phyloP scores from a whole-genome alignment of 2,113 vertebrate species.

The Peromyscus leucopus region DNA sequence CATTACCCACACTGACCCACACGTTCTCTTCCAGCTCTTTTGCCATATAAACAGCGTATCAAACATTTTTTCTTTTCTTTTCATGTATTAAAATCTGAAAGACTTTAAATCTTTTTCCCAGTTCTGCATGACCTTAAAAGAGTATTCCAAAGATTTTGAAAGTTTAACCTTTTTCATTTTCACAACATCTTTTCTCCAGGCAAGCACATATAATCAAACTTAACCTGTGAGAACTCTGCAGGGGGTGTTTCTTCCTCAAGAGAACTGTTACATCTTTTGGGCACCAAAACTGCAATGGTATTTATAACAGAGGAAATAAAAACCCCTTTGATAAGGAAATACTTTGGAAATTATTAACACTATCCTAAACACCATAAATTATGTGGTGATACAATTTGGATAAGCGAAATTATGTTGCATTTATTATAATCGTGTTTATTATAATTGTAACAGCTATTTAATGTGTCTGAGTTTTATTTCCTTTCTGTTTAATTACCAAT shows the following conservation, averaged over 20 bases:
- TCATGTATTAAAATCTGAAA: conserved; percentile 36
- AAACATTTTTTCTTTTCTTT: conserved; percentile 1
- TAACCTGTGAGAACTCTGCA: background rate
- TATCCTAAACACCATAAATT: background rate
- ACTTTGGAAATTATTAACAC: background rate
- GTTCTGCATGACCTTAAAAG: conserved; percentile 39
- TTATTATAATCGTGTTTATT: conserved; percentile 2
- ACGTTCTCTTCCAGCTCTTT: background rate
- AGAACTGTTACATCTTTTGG: conserved; percentile 2
- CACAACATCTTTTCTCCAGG: conserved; percentile 17
- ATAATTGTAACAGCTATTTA: background rate
- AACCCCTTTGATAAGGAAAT: background rate
- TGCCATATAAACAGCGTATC: background rate
- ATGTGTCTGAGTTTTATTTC: conserved; percentile 12
- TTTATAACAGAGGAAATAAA: background rate
- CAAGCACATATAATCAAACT: background rate
- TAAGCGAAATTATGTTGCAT: conserved; percentile 14
- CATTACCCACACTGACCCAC: background rate
- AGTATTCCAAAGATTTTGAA: conserved; percentile 45
- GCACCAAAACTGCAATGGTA: background rate
- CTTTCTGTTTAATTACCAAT: conserved; percentile 40
- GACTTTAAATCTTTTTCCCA: background rate
- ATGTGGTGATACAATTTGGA: background rate
- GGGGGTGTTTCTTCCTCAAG: background rate
- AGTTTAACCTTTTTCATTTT: background rate